Evolutionary conservation across 2,888 invertebrate species (phyloP).

Genomic region (Eurytoma californica): DNA sequence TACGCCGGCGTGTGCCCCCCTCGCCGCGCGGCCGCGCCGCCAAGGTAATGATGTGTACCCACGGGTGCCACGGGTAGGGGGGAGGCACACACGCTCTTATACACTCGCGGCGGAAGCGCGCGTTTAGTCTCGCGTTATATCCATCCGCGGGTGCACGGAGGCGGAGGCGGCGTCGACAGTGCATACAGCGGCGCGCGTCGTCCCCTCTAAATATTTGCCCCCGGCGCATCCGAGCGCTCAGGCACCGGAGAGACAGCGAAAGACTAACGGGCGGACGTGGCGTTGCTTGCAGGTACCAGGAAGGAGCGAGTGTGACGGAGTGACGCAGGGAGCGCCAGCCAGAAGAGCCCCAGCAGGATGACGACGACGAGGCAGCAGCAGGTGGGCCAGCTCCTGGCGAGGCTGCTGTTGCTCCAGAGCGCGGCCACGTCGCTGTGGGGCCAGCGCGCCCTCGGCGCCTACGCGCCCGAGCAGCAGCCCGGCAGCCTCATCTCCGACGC

Average conservation of each 20-base stretch:
- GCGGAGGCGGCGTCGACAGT: constrained; percentile 17
- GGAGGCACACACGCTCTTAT: no score
- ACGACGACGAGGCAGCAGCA: constrained; percentile 62
- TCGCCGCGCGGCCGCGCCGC: not conserved
- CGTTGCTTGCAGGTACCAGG: constrained; percentile 50
- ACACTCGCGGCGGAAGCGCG: no score
- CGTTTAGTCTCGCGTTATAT: no score
- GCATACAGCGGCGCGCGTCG: constrained; percentile 4
- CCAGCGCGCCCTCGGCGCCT: not conserved
- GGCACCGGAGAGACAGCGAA: constrained; percentile 16
- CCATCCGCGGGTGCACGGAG: constrained; percentile 10
- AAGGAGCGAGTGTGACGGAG: constrained; percentile 20
- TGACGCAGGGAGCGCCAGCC: constrained; percentile 42
- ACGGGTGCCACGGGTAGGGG: constrained; percentile 25
- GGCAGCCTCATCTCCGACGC: constrained; percentile 71
- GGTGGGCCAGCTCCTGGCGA: constrained; percentile 56
- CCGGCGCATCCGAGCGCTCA: not conserved
- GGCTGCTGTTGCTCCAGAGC: constrained; percentile 11
- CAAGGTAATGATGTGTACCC: constrained; percentile 63
- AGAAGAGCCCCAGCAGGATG: constrained; percentile 43
- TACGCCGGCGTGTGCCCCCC: constrained; percentile 2
- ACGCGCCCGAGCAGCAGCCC: constrained; percentile 69
- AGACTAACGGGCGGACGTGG: constrained; percentile 39
- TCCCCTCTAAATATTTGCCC: constrained; percentile 53
- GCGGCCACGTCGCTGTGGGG: not conserved